These are phyloP conservation scores for Caranx ignobilis DNA, from an alignment of 2,113 vertebrate species.

Conservation along the genomic window DNA sequence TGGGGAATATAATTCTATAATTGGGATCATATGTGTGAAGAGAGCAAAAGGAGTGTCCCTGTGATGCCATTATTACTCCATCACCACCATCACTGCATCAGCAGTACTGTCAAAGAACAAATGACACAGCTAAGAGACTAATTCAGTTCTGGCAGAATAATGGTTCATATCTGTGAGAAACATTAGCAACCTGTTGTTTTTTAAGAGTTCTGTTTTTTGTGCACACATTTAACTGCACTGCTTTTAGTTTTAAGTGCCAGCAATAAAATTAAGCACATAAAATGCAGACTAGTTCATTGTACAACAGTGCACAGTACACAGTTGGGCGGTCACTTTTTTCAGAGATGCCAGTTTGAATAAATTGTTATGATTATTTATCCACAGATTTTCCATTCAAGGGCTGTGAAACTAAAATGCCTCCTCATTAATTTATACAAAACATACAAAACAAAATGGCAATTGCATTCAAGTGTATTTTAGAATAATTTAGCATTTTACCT, in stretches of 20 bases:
- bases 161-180: not conserved
- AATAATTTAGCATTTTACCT: too few species aligned
- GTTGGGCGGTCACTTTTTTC: not conserved
- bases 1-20: conserved; percentile 35
- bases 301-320: not conserved
- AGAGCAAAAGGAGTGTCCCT: conserved; percentile 17
- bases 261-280: not conserved
- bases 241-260: not conserved
- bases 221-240: not conserved
- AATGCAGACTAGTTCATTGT: not conserved
- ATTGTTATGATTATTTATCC: too few species aligned
- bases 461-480: too few species aligned
- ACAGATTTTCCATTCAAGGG: too few species aligned
- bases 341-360: too few species aligned
- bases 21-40: conserved; percentile 44
- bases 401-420: too few species aligned
- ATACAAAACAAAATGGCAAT: too few species aligned
- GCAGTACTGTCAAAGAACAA: not conserved
- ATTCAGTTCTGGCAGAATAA: conserved; percentile 1
- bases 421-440: too few species aligned
- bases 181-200: not conserved
- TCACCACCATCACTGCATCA: not conserved
- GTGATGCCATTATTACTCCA: not conserved
- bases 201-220: not conserved
- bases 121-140: not conserved